Evolutionary conservation across 2,797 vertebrate genomes (phyloP).

Genomic region (Macrochelys suwanniensis): DNA sequence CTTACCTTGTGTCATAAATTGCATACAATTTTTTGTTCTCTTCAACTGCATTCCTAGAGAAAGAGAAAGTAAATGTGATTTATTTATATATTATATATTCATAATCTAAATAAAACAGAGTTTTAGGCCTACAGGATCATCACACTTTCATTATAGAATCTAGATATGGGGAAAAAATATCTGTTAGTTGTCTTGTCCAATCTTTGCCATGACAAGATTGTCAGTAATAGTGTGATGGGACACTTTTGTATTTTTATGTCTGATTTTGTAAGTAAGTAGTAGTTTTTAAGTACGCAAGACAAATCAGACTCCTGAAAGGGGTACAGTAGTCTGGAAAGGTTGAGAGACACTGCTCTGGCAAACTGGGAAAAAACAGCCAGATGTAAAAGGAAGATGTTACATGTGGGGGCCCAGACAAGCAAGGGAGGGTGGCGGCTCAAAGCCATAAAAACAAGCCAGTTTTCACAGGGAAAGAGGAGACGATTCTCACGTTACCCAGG

Average conservation of each 20-base stretch:
- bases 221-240: too few relatives aligned
- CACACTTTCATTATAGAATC: background rate
- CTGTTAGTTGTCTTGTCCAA: slow-evolving; percentile 52
- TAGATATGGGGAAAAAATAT: background rate
- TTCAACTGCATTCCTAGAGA: slow-evolving; percentile 93
- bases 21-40: slow-evolving; percentile 93
- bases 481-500: background rate
- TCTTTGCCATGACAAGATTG: slow-evolving; percentile 41
- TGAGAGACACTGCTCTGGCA: too few relatives aligned
- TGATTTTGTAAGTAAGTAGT: too few relatives aligned
- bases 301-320: too few relatives aligned
- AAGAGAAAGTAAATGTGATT: slow-evolving; percentile 62
- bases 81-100: background rate
- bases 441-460: background rate
- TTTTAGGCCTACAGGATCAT: background rate
- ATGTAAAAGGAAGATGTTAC: background rate
- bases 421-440: background rate
- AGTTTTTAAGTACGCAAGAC: too few relatives aligned
- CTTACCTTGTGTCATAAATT: slow-evolving; percentile 96
- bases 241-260: too few relatives aligned
- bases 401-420: background rate
- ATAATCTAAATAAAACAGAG: background rate
- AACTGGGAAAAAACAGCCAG: background rate
- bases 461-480: background rate
- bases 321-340: too few relatives aligned